Conservation (phyloP, 2,888 invertebrate species). For the Scaptodrosophila latifasciaeformis region DNA sequence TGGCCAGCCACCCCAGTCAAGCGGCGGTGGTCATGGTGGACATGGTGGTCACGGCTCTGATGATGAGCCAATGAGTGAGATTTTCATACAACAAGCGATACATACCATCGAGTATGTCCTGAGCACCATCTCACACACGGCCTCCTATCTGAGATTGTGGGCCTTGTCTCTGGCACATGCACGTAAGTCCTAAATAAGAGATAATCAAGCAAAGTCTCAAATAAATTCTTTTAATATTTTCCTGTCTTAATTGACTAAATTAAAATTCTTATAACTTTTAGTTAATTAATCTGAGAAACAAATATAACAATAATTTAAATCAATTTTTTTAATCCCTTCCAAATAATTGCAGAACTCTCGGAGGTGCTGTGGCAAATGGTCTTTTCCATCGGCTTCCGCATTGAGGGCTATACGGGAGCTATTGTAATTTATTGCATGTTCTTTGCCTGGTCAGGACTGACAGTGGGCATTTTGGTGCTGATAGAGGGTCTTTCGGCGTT, state of each 20-base stretch:
- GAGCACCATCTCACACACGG: conserved; percentile 96
- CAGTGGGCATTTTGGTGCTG: conserved; percentile 94
- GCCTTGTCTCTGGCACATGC: conserved; percentile 96
- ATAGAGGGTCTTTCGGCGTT: conserved; percentile 99
- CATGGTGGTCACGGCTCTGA: conserved; percentile 70
- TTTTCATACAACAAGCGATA: conserved; percentile 94
- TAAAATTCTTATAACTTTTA: background rate
- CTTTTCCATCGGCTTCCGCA: conserved; percentile 82
- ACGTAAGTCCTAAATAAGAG: conserved; percentile 78
- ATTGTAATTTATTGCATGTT: conserved; percentile 88
- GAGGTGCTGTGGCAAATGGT: conserved; percentile 97
- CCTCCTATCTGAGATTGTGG: conserved; percentile 97
- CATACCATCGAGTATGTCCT: conserved; percentile 98
- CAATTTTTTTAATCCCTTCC: background rate
- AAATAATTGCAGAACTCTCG: conserved; percentile 80
- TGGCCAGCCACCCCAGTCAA: conserved; percentile 4
- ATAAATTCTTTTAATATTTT: background rate
- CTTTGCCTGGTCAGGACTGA: conserved; percentile 91
- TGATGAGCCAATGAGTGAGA: conserved; percentile 85
- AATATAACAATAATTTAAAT: background rate
- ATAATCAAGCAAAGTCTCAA: background rate
- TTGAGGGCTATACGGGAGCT: conserved; percentile 80
- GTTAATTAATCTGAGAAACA: background rate
- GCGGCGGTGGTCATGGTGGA: conserved; percentile 70
- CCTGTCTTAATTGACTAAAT: background rate